Evolutionary conservation across 2,113 vertebrate species (phyloP), one percentile per base, ranked within the genome.

Genomic region (Corythaeola cristata): DNA sequence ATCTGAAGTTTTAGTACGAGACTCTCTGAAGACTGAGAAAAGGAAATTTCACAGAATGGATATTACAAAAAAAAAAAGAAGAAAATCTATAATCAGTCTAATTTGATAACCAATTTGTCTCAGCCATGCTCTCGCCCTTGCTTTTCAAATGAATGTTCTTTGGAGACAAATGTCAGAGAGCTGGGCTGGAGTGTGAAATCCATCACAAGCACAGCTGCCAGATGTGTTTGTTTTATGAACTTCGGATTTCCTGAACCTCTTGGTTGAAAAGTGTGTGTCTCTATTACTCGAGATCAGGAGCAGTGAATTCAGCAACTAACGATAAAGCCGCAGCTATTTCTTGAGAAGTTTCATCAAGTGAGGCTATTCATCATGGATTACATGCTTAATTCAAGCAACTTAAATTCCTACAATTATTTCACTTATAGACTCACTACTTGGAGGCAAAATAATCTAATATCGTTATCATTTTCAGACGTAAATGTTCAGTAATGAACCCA

Each of bases 81-180:
- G 60, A 68, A 85, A 93, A 60, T 68, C 86, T 32, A 59, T 95
- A 93, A 95, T 97, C 83, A 93, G 83, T 82, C 88, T 96, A 95
- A 97, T 96, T 96, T 95, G 89, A 88, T 91, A 96, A 97, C 73
- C 77, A 49, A 95, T 96, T 97, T 92, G 94, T 84, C 95, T 89
- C 92, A 92, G 97, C 73, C 86, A 93, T 56, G 84, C 90, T 95
- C 62, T 90, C 53, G 27, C 58, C 49, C 83, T 81, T 41, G 69
- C 89, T 89, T 97, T 93, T 85, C 23, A 93, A 81, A 95, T 89
- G 10, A 93, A 96, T 50, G 69, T 60, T 95, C 73, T 94, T 90
- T 35, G 66, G 74, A 90, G 84, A 90, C 90, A 88, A 96, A 81
- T 73, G 92, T 85, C 89, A 89, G 92, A 3, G 30, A 59, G 68